Evolutionary conservation across 2,113 vertebrate genomes (phyloP).

Genomic region (Brachypodius melanocephalos): DNA sequence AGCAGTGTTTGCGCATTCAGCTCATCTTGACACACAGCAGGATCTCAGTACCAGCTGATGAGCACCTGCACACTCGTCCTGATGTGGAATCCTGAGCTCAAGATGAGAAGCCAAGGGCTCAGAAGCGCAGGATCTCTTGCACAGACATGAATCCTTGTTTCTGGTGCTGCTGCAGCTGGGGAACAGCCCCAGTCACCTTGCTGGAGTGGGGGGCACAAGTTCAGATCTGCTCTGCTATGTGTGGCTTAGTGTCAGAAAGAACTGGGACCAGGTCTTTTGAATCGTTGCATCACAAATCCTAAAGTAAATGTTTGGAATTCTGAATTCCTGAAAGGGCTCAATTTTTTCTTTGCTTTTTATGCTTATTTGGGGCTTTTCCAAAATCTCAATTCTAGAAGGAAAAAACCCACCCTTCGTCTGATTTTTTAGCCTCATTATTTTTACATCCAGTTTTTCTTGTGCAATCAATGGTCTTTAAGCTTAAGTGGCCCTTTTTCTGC

Average conservation of each 20-base stretch:
- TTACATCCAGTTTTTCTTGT: neutral
- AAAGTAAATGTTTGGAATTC: neutral
- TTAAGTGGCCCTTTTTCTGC: neutral
- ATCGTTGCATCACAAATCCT: neutral
- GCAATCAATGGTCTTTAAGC: neutral
- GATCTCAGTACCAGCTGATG: neutral
- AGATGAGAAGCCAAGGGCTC: neutral
- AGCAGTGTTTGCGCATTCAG: neutral
- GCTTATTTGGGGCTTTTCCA: neutral
- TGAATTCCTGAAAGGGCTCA: neutral
- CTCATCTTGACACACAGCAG: neutral
- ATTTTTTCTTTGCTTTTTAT: neutral
- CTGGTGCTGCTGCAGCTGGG: fast-evolving
- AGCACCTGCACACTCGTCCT: neutral
- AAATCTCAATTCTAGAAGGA: neutral
- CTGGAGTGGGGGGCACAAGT: neutral
- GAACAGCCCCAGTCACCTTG: neutral
- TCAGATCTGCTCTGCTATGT: neutral
- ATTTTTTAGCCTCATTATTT: neutral
- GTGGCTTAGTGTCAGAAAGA: neutral
- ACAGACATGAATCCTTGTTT: neutral
- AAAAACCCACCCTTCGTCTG: neutral
- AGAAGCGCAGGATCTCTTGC: neutral
- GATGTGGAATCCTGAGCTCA: neutral
- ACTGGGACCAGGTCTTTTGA: neutral